phyloP scores from a whole-genome alignment of 1,140 invertebrate genomes.

The Dolichoris vasculosae region DNA sequence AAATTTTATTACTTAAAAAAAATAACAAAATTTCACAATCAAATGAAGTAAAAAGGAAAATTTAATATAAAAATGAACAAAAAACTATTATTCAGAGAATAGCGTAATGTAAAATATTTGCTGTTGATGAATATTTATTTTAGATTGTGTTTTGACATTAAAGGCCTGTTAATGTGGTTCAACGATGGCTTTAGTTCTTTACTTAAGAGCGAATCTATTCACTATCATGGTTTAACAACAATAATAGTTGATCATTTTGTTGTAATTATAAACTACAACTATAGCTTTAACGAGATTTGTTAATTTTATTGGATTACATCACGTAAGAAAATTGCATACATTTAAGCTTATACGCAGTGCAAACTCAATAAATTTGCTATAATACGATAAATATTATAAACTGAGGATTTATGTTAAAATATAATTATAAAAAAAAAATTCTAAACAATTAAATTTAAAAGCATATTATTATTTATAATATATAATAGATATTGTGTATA shows the following conservation, averaged over 20 bases:
- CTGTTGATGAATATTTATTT: slow-evolving; percentile 50
- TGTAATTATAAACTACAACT: not conserved
- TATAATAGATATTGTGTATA: too few species aligned
- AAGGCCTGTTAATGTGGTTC: slow-evolving; percentile 68
- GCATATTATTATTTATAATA: too few species aligned
- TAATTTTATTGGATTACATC: not conserved
- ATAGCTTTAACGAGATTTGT: not conserved
- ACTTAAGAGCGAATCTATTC: not conserved
- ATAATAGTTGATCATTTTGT: not conserved
- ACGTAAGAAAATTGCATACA: not conserved
- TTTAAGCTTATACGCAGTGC: not conserved
- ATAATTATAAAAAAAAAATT: too few species aligned
- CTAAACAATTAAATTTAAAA: too few species aligned
- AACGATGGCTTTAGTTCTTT: not conserved
- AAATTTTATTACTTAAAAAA: not conserved
- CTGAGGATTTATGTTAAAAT: too few species aligned
- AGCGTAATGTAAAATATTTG: not conserved
- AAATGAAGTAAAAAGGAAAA: not conserved
- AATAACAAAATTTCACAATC: not conserved
- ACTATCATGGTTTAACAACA: not conserved
- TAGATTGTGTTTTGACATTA: slow-evolving; percentile 68
- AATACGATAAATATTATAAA: too few species aligned
- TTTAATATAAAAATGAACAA: not conserved
- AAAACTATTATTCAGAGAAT: slow-evolving; percentile 20
- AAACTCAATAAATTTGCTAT: too few species aligned